These are phyloP conservation scores for Stegana nigrithorax DNA, from an alignment of 2,888 invertebrate genomes.

Conservation along the genomic window DNA sequence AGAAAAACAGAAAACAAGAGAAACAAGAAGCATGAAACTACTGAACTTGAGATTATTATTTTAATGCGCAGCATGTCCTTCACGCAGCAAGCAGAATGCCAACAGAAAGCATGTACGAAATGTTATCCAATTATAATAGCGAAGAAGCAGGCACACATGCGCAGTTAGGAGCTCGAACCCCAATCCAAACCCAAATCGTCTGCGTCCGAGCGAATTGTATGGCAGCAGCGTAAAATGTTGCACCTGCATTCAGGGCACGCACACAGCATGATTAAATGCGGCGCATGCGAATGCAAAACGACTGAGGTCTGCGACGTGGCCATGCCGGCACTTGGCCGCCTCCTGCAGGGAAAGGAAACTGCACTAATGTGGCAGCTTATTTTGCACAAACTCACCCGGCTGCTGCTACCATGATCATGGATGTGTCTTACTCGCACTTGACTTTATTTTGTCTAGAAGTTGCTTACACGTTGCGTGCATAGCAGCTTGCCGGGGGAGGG, in stretches of 20 bases:
- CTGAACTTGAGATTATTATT: not conserved
- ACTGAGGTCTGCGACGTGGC: not conserved
- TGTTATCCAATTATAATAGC: slow-evolving; percentile 55
- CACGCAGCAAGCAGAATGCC: not conserved
- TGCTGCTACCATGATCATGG: too few species aligned
- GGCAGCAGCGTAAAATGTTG: slow-evolving; percentile 30
- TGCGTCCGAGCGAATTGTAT: not conserved
- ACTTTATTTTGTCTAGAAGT: slow-evolving; percentile 34
- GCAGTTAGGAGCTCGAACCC: not conserved
- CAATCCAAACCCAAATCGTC: not conserved
- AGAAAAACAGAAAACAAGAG: too few species aligned
- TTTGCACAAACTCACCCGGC: too few species aligned
- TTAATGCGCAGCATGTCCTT: slow-evolving; percentile 3
- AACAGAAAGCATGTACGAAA: not conserved
- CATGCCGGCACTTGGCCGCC: too few species aligned
- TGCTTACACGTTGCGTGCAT: slow-evolving; percentile 53
- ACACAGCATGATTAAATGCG: slow-evolving; percentile 2
- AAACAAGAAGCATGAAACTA: not conserved
- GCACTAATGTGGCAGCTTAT: too few species aligned
- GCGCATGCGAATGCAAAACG: slow-evolving; percentile 2
- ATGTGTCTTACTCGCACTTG: not conserved
- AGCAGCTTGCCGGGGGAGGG: not conserved
- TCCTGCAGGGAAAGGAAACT: too few species aligned
- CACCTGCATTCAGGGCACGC: slow-evolving; percentile 44
- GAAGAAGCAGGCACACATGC: slow-evolving; percentile 5